Evolutionary conservation across 2,888 invertebrate species (phyloP), one percentile per base, ranked within the genome.

Genomic region (Labia minor): DNA sequence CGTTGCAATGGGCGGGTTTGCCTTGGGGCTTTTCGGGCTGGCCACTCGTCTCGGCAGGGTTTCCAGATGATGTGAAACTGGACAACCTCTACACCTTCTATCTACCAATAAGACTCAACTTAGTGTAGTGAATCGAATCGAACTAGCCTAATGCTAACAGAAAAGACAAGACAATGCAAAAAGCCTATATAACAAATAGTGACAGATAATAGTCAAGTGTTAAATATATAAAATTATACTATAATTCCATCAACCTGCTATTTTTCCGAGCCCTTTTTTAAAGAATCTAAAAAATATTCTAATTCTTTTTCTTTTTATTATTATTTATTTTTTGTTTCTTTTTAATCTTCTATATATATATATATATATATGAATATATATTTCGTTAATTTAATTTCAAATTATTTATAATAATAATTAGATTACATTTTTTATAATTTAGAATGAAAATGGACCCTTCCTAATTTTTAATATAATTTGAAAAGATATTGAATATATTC

Each of bases 81-180:
- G 14, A 3, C 16, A 10, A 8, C 26, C 26, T 8, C 6, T n/a
- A 14, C 49, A 11, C 49, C n/a, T n/a, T 14, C 14, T 14, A 49
- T 16, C n/a, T 49, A 49, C 49, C 49, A n/a, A 49, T 3, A 11
- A 49, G 49, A 49, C 49, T 49, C n/a, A 49, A 4, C 49, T 49
- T 49, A 49, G 49, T 49, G 49, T 49, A 49, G 49, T 49, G 49
- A 49, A 49, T n/a, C 49, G 16, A 49, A 49, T 49, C 49, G 49
- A 49, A 49, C 49, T 49, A 49, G 49, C 49, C 49, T 16, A 49
- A 49, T 49, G 49, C 49, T 49, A 49, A 49, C 4, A 49, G 26
- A 49, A 16, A 49, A 3, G 16, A 49, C 4, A 49, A 49, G 49
- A 49, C 49, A 8, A 49, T n/a, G 49, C 14, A 49, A 49, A 49